Evolutionary conservation across 1,140 invertebrate genomes (phyloP), one percentile per base, ranked within the genome.

Genomic region (Leptinotarsa lineolata): DNA sequence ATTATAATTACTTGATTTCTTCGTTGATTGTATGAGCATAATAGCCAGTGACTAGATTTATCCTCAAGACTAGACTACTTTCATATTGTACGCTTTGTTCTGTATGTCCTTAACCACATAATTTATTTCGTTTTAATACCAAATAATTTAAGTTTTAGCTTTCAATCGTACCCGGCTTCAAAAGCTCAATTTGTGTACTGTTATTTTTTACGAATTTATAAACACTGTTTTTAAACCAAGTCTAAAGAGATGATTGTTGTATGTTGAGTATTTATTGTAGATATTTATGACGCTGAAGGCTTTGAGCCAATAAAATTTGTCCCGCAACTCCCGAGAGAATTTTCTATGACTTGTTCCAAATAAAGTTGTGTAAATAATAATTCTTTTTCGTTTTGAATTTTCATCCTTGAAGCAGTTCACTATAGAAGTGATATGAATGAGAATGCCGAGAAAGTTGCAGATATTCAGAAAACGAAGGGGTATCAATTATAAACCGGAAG

Each of bases 171-270:
- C 44, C n/a, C n/a, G n/a, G 64, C 64, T 66, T 66, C 22, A 44
- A 66, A 66, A 66, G 64, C 64, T 66, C 64, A 66, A 66, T 39
- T 66, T 66, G 16, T 66, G 64, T 66, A 66, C 64, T 66, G 64
- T 66, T 66, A 66, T 66, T 66, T 66, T 66, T 39, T 66, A 66
- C 64, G 30, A 39, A 39, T 39, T 44, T 39, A 44, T 39, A 54
- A 54, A 54, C n/a, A 18, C 48, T 54, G 48, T 54, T 54, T 39
- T 54, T 54, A n/a, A 54, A 54, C 16, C 48, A 54, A 54, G 1
- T 54, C 48, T 54, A 30, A 22, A 16, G 61, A 64, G 5, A 22
- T 64, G 20, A 18, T 22, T 39, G 64, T 66, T 66, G 30, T 39
- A 18, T 66, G 39, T 66, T 66, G 22, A 66, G 18, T 66, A 66